Evolutionary conservation across 2,797 vertebrate genomes (phyloP), one percentile per base, ranked within the genome.

Genomic region (Distichodus sexfasciatus): DNA sequence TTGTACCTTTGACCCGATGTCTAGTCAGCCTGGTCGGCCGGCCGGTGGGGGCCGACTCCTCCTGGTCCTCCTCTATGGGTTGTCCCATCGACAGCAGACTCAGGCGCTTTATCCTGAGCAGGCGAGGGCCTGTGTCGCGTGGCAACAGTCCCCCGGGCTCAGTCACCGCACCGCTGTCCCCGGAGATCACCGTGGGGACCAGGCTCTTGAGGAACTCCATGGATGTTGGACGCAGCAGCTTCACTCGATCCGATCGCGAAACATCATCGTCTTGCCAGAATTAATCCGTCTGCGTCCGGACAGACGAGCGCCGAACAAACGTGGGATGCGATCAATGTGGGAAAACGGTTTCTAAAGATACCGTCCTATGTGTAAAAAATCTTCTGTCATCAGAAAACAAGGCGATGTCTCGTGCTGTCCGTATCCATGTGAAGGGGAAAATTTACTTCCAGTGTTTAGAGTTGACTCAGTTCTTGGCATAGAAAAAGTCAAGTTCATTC

Each of bases 131-230:
- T 0, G 85, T 81, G 17, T 94, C 94, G 46, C 77, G 87, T 48
- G 84, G 72, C 58, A 82, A 51, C 4, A 78, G 53, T 31, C 71
- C 86, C 38, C 82, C 86, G 29, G 77, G 76, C 35, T 94, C 93
- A 77, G 75, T 23, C 66, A 78, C 38, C 21, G 61, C 75, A 14
- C 81, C 76, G 7, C 82, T 83, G 6, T 96, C 94, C 75, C 93
- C 93, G 6, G 89, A 93, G 81, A 90, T 83, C 29, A 81, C 83
- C 1, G 86, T 72, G 21, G 95, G 95, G 75, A 96, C 92, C 0
- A 95, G 92, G 88, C 92, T 95, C 87, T 90, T 98, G 58, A 98
- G 86, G 84, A 98, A 97, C 40, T 97, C 95, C 96, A 98, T 98
- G 51, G 71, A 76, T 40, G 2, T 31, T n/a, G 19, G 50, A 53